Percentiles rank a stretch among this genome's conserved stretches.
These are phyloP conservation scores for Nautilus pompilius DNA, from an alignment of 1,140 invertebrate species.

Conservation along the genomic window DNA sequence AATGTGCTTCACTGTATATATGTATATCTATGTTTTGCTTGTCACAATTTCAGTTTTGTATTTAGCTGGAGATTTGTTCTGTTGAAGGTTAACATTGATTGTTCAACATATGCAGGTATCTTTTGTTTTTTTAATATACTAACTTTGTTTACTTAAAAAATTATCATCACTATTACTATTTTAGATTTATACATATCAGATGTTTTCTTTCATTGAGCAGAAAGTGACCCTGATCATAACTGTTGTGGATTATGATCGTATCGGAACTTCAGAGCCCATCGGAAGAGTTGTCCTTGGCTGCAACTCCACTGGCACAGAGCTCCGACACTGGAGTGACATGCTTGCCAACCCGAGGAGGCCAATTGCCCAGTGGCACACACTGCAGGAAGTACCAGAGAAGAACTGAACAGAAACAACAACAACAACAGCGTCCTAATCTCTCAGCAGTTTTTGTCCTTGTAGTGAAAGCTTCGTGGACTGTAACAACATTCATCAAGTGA, in stretches of 20 bases:
- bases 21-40: no score
- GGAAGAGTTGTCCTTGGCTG: conserved; percentile 96
- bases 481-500: no score
- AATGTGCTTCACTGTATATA: no score
- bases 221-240: conserved; percentile 98
- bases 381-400: conserved; percentile 61
- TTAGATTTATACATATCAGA: no score
- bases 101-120: no score
- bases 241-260: conserved; percentile 99
- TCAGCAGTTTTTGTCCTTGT: neutral
- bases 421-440: neutral
- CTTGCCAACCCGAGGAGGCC: conserved; percentile 95
- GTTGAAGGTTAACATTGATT: no score
- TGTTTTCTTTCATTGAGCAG: conserved; percentile 62
- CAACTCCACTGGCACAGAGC: conserved; percentile 90
- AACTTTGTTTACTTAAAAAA: no score
- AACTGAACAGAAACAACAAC: conserved; percentile 24
- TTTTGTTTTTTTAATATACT: no score
- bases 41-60: no score
- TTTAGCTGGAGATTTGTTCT: no score
- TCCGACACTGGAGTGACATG: conserved; percentile 97
- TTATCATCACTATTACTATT: no score
- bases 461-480: no score
- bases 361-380: conserved; percentile 99
- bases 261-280: conserved; percentile 98